Evolutionary conservation across 2,797 vertebrate genomes (phyloP), one percentile per base, ranked within the genome.

Genomic region (Anas bernieri): DNA sequence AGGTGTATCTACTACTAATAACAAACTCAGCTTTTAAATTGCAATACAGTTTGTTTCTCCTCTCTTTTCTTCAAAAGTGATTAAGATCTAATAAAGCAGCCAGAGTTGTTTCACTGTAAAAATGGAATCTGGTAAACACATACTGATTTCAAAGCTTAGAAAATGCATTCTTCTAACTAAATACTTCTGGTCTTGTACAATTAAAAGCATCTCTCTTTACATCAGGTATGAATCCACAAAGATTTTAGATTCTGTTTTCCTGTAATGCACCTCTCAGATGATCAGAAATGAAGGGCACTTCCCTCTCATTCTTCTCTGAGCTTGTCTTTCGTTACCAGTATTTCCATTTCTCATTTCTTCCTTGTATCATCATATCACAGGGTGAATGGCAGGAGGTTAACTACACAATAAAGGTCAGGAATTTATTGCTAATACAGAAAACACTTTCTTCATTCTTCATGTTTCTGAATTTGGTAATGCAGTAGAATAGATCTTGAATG

Each of bases 331-430:
- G 43, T 61, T 88, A 56, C 39, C 67, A 84, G n/a, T 83, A 77
- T 89, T 94, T 79, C 88, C 39, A 67, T 95, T 92, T 88, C 75
- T 90, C 70, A 70, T 58, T 93, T 96, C 88, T 81, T 95, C 17
- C 35, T 86, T 59, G 12, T 84, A 52, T 80, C 68, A 28, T 66
- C 90, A 37, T 23, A 41, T 67, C 28, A 30, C 12, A 69, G 68
- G 69, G 73, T 46, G 61, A 83, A 87, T 55, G 35, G 64, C n/a
- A n/a, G 86, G n/a, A 90, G 52, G 4, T n/a, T 68, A 23, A 46
- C 41, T 73, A 25, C 59, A 63, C 39, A 64, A 66, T 75, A 83
- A 76, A 18, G 25, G 22, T 69, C 63, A 76, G 43, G 75, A 76
- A 75, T 69, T 84, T 84, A 41, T 83, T 81, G 68, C 74, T 82